Base-by-base conservation (phyloP, 2,888 invertebrate species). In the Platycheirus albimanus region DNA sequence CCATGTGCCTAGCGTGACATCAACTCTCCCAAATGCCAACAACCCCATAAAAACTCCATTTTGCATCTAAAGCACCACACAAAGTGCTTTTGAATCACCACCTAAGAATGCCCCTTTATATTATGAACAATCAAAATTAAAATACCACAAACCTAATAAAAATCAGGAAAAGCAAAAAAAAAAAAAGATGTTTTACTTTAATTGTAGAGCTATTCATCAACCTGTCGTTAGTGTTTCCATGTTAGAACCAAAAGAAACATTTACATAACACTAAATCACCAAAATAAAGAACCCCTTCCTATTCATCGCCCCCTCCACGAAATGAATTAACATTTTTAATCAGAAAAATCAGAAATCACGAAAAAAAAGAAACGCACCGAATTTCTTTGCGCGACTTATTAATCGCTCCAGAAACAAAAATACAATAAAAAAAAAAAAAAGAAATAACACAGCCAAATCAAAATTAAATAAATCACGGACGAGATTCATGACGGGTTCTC, bases 261-360 rank as follows among this genome's bases (percentile, higher is more conserved):
- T 81, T 77, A 81, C 83, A 83, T 83, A 83, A 83, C 69, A 72
- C 78, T 83, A 83, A 83, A 83, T 83, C 72, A 83, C 78, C 3
- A 19, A 20, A 63, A 47, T 15, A 43, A 54, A 74, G 30, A 41
- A 15, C 28, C 33, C 24, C 61, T 28, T 24, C 30, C n/a, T 38
- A n/a, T n/a, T n/a, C n/a, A n/a, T n/a, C n/a, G n/a, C 49, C 6
- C 10, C 3, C 17, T 41, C 20, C 70, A n/a, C n/a, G n/a, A n/a
- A 52, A 45, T 54, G 54, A 43, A 83, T 83, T 83, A 78, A 83
- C 83, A 78, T 83, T 83, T 78, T 83, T 83, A 83, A 83, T 83
- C 72, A 78, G 83, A n/a, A n/a, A n/a, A n/a, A n/a, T n/a, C n/a
- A n/a, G n/a, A n/a, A n/a, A n/a, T n/a, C n/a, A 72, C 8, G 49